phyloP scores from a whole-genome alignment of 2,113 vertebrate genomes.

The Bettongia penicillata region DNA sequence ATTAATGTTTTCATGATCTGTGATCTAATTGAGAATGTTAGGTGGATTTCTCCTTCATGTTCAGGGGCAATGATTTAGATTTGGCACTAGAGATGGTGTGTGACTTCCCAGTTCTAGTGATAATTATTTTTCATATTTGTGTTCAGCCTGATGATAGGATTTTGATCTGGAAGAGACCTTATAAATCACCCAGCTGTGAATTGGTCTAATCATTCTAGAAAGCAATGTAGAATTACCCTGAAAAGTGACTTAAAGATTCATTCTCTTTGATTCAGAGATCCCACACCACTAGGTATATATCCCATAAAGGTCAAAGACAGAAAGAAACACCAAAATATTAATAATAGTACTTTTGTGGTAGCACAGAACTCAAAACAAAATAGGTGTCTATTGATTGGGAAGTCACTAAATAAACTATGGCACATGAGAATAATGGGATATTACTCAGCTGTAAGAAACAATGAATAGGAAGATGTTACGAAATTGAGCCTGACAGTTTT shows the following conservation, averaged over 20 bases:
- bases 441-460: not conserved
- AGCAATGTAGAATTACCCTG: not conserved
- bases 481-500: no score
- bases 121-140: slow-evolving; percentile 42
- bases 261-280: not conserved
- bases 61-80: not conserved
- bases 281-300: not conserved
- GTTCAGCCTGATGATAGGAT: not conserved
- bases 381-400: not conserved
- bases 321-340: not conserved
- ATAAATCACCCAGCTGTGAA: not conserved
- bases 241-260: not conserved
- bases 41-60: not conserved
- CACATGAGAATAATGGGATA: not conserved
- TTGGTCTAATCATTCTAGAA: not conserved
- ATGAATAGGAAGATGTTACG: not conserved
- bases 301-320: not conserved
- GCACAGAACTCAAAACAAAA: not conserved
- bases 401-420: not conserved
- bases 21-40: not conserved
- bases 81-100: slow-evolving; percentile 51
- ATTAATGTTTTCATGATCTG: not conserved
- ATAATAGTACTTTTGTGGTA: not conserved
- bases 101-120: slow-evolving; percentile 46
- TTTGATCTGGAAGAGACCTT: not conserved